These are phyloP conservation scores for Dipodomys spectabilis DNA, from an alignment of 2,113 vertebrate species.

Conservation along the genomic window DNA sequence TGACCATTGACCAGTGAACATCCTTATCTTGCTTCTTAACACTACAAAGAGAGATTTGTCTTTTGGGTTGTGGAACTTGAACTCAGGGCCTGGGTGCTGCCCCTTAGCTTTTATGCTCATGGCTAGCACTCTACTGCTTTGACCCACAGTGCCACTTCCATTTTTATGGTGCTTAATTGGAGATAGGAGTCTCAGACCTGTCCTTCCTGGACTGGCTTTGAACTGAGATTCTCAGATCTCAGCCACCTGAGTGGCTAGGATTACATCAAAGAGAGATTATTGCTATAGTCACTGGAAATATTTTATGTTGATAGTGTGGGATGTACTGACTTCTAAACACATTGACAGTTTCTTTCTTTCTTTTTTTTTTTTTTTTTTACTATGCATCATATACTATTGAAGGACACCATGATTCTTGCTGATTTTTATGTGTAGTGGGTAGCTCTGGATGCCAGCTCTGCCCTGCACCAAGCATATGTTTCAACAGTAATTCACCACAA, in stretches of 20 bases:
- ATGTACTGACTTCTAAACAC: conserved; percentile 30
- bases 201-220: too few relatives aligned
- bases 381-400: background rate
- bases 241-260: too few relatives aligned
- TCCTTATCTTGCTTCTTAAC: background rate
- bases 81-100: too few relatives aligned
- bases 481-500: background rate
- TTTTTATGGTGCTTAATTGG: too few relatives aligned
- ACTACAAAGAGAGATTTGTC: background rate
- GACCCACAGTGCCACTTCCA: too few relatives aligned
- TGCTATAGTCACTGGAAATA: background rate
- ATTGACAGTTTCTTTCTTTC: background rate
- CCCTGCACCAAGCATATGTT: background rate
- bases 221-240: too few relatives aligned
- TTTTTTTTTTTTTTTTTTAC: background rate
- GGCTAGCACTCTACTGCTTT: too few relatives aligned
- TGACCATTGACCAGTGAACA: background rate
- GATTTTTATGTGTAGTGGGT: background rate
- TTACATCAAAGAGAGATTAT: background rate
- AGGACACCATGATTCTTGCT: background rate
- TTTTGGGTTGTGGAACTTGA: too few relatives aligned
- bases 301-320: conserved; percentile 42
- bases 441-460: background rate
- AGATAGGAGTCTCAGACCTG: too few relatives aligned
- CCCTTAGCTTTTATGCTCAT: too few relatives aligned